These are phyloP conservation scores for Antheraea mylitta DNA, from an alignment of 1,140 invertebrate genomes.

Conservation along the genomic window DNA sequence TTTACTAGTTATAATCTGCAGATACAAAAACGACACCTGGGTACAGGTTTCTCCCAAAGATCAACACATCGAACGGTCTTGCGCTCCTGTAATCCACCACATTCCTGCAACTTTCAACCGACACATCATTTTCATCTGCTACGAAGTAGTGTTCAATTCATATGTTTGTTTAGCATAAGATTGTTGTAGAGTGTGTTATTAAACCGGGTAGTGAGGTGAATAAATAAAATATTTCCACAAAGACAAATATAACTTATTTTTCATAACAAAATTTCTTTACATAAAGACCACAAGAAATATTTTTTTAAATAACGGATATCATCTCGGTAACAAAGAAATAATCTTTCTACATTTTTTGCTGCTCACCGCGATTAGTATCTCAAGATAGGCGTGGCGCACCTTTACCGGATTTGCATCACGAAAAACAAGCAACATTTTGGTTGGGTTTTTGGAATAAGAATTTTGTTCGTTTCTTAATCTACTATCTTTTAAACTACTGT, in stretches of 20 bases:
- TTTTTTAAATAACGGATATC: not conserved
- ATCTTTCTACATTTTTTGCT: not conserved
- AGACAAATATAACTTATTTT: not conserved
- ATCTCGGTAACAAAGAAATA: not conserved
- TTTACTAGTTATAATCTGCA: no score
- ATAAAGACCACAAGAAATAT: not conserved
- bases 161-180: no score
- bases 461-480: not conserved
- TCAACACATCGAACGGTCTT: no score
- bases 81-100: no score
- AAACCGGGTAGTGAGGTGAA: not conserved
- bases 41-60: no score
- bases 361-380: not conserved
- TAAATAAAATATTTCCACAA: not conserved
- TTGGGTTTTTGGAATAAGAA: not conserved
- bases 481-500: not conserved
- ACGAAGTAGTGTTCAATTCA: no score
- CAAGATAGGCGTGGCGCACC: not conserved
- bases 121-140: no score
- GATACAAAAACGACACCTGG: no score
- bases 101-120: no score
- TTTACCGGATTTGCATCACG: slow-evolving; percentile 3
- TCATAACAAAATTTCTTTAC: not conserved
- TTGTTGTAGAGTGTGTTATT: no score
- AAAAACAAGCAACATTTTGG: not conserved